A percentile compares a stretch with the other conserved stretches of the same genome.
These are phyloP conservation scores for Scelioninae gen. 1 DNA, from an alignment of 2,888 invertebrate species.

Conservation along the genomic window DNA sequence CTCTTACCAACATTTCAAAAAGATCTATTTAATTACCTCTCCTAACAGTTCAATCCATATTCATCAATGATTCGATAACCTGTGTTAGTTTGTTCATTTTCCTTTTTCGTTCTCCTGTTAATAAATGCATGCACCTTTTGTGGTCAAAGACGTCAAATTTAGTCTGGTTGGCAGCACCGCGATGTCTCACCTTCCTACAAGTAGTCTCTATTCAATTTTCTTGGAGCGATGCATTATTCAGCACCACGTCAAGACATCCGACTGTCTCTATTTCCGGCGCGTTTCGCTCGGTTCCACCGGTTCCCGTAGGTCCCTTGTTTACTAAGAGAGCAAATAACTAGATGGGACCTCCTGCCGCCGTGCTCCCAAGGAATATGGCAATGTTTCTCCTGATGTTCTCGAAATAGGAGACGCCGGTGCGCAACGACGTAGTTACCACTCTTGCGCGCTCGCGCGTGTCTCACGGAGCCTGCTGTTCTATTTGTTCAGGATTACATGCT, in stretches of 20 bases:
- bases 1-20: too few species aligned
- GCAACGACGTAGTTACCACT: constrained; percentile 63
- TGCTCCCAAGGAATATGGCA: constrained; percentile 63
- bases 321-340: constrained; percentile 77
- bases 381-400: constrained; percentile 65
- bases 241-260: constrained; percentile 77
- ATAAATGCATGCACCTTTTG: constrained; percentile 18
- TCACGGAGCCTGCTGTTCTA: too few species aligned
- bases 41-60: neutral
- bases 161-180: constrained; percentile 20
- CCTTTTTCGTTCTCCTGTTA: neutral
- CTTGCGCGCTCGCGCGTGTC: constrained; percentile 58
- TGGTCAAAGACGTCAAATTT: constrained; percentile 50
- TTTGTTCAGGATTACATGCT: too few species aligned
- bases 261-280: constrained; percentile 78
- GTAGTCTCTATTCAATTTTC: constrained; percentile 76
- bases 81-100: neutral
- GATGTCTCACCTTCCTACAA: constrained; percentile 39
- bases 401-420: constrained; percentile 57
- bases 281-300: constrained; percentile 69
- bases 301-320: constrained; percentile 75
- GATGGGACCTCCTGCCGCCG: constrained; percentile 64
- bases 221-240: constrained; percentile 78
- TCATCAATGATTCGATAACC: neutral
- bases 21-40: neutral